Conservation (phyloP, 2,888 invertebrate species). For the Empis livida region DNA sequence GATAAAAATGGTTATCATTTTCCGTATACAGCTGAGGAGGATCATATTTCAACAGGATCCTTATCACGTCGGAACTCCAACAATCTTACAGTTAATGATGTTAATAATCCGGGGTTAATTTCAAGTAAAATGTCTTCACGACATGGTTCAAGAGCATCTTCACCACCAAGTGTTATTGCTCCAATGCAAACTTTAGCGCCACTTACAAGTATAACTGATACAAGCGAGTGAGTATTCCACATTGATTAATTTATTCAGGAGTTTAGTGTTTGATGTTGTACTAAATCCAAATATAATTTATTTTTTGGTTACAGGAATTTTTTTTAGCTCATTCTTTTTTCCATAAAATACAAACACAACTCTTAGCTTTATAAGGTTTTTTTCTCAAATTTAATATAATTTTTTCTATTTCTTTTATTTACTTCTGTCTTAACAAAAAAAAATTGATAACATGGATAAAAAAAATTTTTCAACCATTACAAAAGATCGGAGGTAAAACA, state of each 20-base stretch:
- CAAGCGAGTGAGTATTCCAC: constrained; percentile 45
- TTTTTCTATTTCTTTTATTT: constrained; percentile 10
- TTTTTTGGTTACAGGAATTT: too few species aligned
- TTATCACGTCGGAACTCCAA: constrained; percentile 21
- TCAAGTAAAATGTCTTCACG: constrained; percentile 23
- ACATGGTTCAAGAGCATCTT: constrained; percentile 31
- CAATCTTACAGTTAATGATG: constrained; percentile 35
- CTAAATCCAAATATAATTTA: too few species aligned
- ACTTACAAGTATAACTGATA: constrained; percentile 48
- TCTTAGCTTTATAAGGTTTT: too few species aligned
- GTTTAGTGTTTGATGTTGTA: too few species aligned
- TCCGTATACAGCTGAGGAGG: constrained; percentile 74
- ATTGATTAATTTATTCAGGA: neutral
- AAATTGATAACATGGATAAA: too few species aligned
- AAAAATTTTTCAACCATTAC: too few species aligned
- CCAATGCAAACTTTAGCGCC: constrained; percentile 45
- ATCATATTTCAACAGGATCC: constrained; percentile 40
- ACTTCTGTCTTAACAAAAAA: constrained; percentile 16
- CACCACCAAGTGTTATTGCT: constrained; percentile 39
- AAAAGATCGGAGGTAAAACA: constrained; percentile 7
- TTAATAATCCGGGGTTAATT: constrained; percentile 39
- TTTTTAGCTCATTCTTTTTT: too few species aligned
- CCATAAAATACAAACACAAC: too few species aligned
- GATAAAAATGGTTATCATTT: constrained; percentile 72
- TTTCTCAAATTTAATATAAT: too few species aligned